These are phyloP conservation scores for Sylvilagus floridanus DNA, from an alignment of 2,797 vertebrate genomes.

Conservation along the genomic window DNA sequence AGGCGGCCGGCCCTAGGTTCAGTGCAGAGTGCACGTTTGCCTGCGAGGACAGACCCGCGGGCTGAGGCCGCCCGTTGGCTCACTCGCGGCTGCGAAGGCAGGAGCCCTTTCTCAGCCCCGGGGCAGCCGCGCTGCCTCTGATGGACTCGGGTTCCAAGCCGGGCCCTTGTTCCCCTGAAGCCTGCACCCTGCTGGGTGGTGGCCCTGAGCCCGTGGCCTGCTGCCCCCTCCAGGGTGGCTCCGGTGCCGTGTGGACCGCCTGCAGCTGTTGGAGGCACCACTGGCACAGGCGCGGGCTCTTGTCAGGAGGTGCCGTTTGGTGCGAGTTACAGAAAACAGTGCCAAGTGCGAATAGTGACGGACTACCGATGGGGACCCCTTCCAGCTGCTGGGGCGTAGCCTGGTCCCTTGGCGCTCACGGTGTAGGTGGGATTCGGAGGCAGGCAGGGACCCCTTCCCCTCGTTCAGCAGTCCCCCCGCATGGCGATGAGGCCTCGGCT, in stretches of 20 bases:
- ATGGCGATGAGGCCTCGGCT: neutral
- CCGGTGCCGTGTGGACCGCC: fast-evolving
- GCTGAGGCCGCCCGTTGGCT: neutral
- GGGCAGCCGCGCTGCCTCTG: neutral
- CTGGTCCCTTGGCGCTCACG: neutral
- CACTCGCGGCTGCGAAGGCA: neutral
- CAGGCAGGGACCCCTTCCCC: neutral
- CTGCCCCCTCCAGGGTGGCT: neutral
- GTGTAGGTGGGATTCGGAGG: neutral
- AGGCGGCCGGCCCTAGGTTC: neutral
- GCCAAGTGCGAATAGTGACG: fast-evolving
- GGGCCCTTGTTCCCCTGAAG: neutral
- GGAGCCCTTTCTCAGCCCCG: neutral
- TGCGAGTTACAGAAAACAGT: neutral
- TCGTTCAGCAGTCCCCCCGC: fast-evolving
- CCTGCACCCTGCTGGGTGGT: fast-evolving
- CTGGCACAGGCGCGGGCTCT: neutral
- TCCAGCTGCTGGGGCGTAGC: neutral
- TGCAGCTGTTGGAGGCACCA: too few species aligned
- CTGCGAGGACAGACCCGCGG: neutral
- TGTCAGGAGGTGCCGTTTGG: neutral
- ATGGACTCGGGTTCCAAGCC: neutral
- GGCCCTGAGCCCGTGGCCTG: neutral
- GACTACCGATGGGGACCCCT: too few species aligned
- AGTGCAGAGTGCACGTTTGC: neutral